phyloP scores from a whole-genome alignment of 2,113 vertebrate genomes.

The Lepus americanus region DNA sequence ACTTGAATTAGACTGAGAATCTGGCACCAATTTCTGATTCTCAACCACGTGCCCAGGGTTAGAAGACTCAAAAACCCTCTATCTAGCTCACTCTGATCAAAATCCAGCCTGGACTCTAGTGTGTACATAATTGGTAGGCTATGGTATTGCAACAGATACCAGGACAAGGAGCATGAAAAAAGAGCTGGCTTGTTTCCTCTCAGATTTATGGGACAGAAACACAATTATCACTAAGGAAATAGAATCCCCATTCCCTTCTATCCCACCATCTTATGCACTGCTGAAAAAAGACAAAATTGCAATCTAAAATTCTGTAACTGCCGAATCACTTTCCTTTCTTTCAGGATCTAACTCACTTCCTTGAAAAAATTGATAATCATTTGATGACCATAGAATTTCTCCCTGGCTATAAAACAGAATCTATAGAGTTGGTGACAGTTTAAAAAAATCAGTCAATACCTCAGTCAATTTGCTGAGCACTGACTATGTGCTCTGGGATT shows the following conservation, averaged over 20 bases:
- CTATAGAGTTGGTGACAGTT: conserved; percentile 35
- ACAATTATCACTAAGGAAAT: conserved; percentile 60
- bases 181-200: neutral
- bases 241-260: neutral
- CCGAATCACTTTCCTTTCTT: conserved; percentile 53
- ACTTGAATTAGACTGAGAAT: neutral
- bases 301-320: conserved; percentile 54
- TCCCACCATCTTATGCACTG: neutral
- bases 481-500: conserved; percentile 46
- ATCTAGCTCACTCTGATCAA: neutral
- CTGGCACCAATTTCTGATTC: neutral
- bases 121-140: neutral
- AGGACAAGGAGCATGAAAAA: neutral
- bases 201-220: conserved; percentile 46
- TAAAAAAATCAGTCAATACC: conserved; percentile 43
- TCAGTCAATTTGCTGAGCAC: conserved; percentile 67
- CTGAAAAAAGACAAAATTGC: neutral
- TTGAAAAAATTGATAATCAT: conserved; percentile 65
- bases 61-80: neutral
- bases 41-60: neutral
- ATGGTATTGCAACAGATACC: neutral
- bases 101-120: neutral
- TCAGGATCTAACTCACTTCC: conserved; percentile 62
- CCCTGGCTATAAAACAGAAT: conserved; percentile 64
- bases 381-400: conserved; percentile 69